phyloP scores from a whole-genome alignment of 2,888 invertebrate genomes.

The Tortrix viridana region DNA sequence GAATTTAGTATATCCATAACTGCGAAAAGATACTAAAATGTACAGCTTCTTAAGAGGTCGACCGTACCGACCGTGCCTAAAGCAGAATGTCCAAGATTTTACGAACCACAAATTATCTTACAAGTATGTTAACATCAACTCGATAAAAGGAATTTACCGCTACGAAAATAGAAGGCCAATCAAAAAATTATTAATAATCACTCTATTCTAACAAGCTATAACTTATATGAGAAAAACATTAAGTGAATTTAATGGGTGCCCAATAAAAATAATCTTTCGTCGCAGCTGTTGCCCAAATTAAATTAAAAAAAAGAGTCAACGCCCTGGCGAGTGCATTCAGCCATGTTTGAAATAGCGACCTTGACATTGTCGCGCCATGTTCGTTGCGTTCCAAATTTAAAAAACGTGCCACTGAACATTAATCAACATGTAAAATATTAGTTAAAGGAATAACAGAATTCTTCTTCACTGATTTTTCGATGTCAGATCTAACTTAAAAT shows the following conservation, averaged over 20 bases:
- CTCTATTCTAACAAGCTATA: conserved; percentile 22
- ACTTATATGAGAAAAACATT: conserved; percentile 24
- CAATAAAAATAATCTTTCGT: conserved; percentile 33
- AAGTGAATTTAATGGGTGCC: conserved; percentile 27
- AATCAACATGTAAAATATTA: no score
- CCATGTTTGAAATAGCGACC: conserved; percentile 55
- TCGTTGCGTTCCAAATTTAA: conserved; percentile 23
- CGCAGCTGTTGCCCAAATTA: conserved; percentile 53
- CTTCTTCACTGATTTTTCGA: no score
- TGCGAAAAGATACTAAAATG: no score
- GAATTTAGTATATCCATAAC: no score
- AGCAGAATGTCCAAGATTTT: no score
- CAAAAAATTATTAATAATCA: conserved; percentile 22
- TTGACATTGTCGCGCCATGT: conserved; percentile 57
- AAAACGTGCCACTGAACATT: background rate
- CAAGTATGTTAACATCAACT: conserved; percentile 11
- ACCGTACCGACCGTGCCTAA: no score
- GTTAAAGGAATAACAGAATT: no score
- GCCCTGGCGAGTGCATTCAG: conserved; percentile 41
- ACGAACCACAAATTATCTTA: conserved; percentile 16
- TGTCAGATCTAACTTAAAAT: no score
- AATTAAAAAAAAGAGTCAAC: conserved; percentile 49
- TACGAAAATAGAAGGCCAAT: conserved; percentile 12
- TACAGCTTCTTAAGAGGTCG: no score
- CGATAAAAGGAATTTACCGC: conserved; percentile 15